These are phyloP conservation scores for Temnothorax unifasciatus DNA, from an alignment of 2,888 invertebrate genomes.

Conservation along the genomic window DNA sequence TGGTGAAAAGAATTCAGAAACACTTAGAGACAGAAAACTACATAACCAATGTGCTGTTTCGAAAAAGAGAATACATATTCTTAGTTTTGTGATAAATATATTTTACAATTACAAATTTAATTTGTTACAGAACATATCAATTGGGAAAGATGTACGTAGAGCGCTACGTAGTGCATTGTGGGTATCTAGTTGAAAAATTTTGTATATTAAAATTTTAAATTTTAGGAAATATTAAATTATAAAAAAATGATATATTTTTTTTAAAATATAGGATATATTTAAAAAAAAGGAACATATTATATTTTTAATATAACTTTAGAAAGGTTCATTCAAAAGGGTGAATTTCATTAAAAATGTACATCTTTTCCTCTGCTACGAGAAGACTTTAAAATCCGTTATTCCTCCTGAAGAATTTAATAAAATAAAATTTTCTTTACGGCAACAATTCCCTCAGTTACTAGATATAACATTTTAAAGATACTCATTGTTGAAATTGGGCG, in stretches of 20 bases:
- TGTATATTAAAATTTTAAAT: not conserved
- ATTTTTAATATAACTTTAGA: conserved; percentile 13
- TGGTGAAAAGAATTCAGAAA: not conserved
- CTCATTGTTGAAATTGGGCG: not conserved
- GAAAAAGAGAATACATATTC: not conserved
- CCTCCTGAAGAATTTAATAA: not conserved
- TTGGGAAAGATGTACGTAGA: not conserved
- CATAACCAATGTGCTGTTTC: not conserved
- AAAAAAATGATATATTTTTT: not conserved
- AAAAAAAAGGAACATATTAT: not conserved
- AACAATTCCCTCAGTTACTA: not conserved
- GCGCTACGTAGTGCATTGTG: not conserved
- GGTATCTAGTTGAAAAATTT: not conserved
- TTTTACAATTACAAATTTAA: conserved; percentile 6
- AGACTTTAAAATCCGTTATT: conserved; percentile 1
- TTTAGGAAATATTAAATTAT: not conserved
- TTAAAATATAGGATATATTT: too few species aligned
- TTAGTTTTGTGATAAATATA: not conserved
- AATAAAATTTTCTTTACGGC: not conserved
- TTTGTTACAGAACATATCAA: not conserved
- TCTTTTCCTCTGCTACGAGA: not conserved
- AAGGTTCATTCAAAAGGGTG: not conserved
- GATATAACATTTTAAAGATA: not conserved
- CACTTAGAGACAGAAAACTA: not conserved
- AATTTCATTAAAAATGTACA: conserved; percentile 3